phyloP scores from a whole-genome alignment of 1,140 invertebrate species.

The Hylyphantes graminicola region DNA sequence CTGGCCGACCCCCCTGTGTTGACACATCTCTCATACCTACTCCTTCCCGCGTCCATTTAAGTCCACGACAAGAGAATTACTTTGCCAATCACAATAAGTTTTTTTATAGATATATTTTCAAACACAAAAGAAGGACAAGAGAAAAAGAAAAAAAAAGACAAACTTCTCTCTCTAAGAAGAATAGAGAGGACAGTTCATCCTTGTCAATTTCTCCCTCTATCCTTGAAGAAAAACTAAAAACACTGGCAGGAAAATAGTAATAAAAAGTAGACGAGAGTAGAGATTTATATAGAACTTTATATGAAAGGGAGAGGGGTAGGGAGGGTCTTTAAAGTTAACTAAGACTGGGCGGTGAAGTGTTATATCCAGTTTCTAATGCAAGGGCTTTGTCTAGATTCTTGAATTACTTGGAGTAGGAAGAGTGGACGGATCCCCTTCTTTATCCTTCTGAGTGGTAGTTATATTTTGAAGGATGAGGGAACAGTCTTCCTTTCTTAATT shows the following conservation, averaged over 20 bases:
- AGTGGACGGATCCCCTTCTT: slow-evolving; percentile 19
- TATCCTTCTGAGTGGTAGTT: slow-evolving; percentile 50
- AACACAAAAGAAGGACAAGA: neutral
- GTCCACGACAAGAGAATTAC: slow-evolving; percentile 55
- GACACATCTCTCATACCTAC: slow-evolving; percentile 51
- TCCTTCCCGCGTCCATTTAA: slow-evolving; percentile 45
- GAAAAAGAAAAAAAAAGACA: slow-evolving; percentile 50
- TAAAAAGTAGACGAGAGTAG: neutral
- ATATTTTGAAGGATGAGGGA: slow-evolving; percentile 49
- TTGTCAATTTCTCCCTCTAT: slow-evolving; percentile 48
- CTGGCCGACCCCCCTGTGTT: slow-evolving; percentile 18
- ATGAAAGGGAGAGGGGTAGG: slow-evolving; percentile 37
- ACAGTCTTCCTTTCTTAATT: slow-evolving; percentile 26
- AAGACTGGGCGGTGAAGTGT: slow-evolving; percentile 55
- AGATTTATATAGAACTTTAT: slow-evolving; percentile 58
- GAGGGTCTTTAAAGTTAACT: slow-evolving; percentile 57
- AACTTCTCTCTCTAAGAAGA: slow-evolving; percentile 40
- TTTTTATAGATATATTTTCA: slow-evolving; percentile 24
- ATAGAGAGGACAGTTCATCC: slow-evolving; percentile 53
- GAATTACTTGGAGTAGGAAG: slow-evolving; percentile 47
- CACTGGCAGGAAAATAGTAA: neutral
- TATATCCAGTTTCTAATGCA: slow-evolving; percentile 59
- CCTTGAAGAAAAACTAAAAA: neutral
- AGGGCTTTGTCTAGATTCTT: slow-evolving; percentile 57
- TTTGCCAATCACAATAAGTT: slow-evolving; percentile 59